Evolutionary conservation across 2,113 vertebrate genomes (phyloP).

Genomic region (Elephantulus edwardii): DNA sequence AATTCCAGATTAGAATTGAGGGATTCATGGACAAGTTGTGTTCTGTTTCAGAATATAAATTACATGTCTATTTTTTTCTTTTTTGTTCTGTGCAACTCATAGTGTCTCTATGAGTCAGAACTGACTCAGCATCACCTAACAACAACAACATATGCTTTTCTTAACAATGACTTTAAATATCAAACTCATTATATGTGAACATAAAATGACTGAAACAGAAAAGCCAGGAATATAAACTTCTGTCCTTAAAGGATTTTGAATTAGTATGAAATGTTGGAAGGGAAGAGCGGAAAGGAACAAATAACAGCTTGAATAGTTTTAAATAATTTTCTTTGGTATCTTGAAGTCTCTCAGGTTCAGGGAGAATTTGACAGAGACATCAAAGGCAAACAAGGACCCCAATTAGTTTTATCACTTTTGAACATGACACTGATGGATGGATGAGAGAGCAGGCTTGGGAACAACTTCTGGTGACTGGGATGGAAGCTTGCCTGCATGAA

Average conservation of each 20-base stretch:
- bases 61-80: neutral
- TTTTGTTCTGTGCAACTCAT: neutral
- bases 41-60: constrained; percentile 21
- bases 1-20: neutral
- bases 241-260: neutral
- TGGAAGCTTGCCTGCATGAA: neutral
- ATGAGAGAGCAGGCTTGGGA: neutral
- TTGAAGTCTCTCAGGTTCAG: constrained; percentile 13
- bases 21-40: neutral
- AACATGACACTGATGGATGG: neutral
- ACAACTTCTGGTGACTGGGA: neutral
- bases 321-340: constrained; percentile 12
- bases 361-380: constrained; percentile 11
- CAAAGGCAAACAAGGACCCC: neutral
- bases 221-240: constrained; percentile 23
- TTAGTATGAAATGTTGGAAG: constrained; percentile 30
- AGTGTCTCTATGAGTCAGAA: neutral
- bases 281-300: neutral
- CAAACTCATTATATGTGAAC: neutral
- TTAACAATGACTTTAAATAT: constrained; percentile 38
- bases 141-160: neutral
- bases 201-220: constrained; percentile 32
- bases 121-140: neutral
- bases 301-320: constrained; percentile 42
- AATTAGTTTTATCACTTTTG: neutral